These are phyloP conservation scores for Pachypsylla venusta DNA, from an alignment of 1,140 invertebrate genomes.

Conservation along the genomic window DNA sequence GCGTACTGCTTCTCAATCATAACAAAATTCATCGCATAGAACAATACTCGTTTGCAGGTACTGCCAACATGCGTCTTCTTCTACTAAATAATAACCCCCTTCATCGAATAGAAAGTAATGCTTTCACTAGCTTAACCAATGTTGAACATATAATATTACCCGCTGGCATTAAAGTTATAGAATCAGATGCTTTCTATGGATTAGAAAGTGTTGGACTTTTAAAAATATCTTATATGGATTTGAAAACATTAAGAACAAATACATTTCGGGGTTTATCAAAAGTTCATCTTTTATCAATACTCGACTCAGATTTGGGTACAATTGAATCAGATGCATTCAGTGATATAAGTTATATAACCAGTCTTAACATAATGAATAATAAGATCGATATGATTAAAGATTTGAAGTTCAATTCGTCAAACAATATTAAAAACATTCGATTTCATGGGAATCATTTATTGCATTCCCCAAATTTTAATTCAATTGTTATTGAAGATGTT, in stretches of 20 bases:
- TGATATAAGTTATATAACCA: constrained; percentile 47
- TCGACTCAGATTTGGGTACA: constrained; percentile 61
- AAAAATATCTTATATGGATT: constrained; percentile 65
- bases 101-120: constrained; percentile 41
- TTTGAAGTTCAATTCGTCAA: constrained; percentile 24
- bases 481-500: constrained; percentile 39
- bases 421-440: constrained; percentile 47
- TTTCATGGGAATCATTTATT: constrained; percentile 67
- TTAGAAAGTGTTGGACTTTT: constrained; percentile 57
- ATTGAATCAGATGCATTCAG: constrained; percentile 54
- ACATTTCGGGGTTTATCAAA: constrained; percentile 60
- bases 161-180: constrained; percentile 53
- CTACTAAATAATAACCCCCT: constrained; percentile 61
- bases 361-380: constrained; percentile 59
- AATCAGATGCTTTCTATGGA: constrained; percentile 62
- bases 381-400: constrained; percentile 59
- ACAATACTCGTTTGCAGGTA: constrained; percentile 63
- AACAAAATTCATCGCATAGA: constrained; percentile 64
- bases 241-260: constrained; percentile 45
- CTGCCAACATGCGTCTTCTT: constrained; percentile 58
- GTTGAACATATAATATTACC: constrained; percentile 58
- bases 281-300: constrained; percentile 52
- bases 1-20: constrained; percentile 52
- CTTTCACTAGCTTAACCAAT: constrained; percentile 50
- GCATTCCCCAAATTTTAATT: constrained; percentile 46